Percentiles rank a stretch among this genome's conserved stretches.
Evolutionary conservation across 2,888 invertebrate genomes (phyloP).

Genomic region (Dendrolimus pini): DNA sequence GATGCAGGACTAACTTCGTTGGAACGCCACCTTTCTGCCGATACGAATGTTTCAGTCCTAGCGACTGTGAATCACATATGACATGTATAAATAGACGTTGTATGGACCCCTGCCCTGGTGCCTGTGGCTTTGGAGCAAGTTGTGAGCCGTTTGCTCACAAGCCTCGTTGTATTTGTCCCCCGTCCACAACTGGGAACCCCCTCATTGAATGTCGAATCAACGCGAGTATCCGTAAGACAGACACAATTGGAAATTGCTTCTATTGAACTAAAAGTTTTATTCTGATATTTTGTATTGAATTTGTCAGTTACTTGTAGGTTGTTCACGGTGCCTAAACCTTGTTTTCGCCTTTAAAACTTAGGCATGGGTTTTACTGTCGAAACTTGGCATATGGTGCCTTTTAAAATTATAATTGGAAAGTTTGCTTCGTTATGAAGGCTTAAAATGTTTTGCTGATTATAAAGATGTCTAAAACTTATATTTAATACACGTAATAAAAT

Average conservation of each 20-base stretch:
- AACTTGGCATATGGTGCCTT: slow-evolving; percentile 34
- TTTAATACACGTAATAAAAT: background rate
- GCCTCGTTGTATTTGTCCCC: slow-evolving; percentile 82
- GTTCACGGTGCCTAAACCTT: slow-evolving; percentile 29
- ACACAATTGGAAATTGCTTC: slow-evolving; percentile 57
- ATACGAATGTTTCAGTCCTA: slow-evolving; percentile 83
- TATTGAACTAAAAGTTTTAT: slow-evolving; percentile 5
- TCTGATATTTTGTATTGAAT: background rate
- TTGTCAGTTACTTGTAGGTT: background rate
- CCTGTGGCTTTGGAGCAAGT: slow-evolving; percentile 83
- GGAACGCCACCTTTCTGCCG: slow-evolving; percentile 86
- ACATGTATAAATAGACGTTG: slow-evolving; percentile 85
- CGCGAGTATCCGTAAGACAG: slow-evolving; percentile 67
- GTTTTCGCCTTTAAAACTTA: slow-evolving; percentile 71
- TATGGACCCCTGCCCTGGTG: slow-evolving; percentile 84
- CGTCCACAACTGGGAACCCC: slow-evolving; percentile 84
- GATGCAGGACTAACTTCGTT: slow-evolving; percentile 80
- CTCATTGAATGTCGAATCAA: slow-evolving; percentile 80
- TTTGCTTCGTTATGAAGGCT: background rate
- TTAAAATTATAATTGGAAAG: background rate
- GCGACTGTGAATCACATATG: slow-evolving; percentile 81
- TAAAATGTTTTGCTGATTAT: background rate
- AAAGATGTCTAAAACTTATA: background rate
- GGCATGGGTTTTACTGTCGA: slow-evolving; percentile 74
- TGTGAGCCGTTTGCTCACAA: slow-evolving; percentile 84